Evolutionary conservation across 2,888 invertebrate genomes (phyloP).

Genomic region (Pristionchus exspectatus): DNA sequence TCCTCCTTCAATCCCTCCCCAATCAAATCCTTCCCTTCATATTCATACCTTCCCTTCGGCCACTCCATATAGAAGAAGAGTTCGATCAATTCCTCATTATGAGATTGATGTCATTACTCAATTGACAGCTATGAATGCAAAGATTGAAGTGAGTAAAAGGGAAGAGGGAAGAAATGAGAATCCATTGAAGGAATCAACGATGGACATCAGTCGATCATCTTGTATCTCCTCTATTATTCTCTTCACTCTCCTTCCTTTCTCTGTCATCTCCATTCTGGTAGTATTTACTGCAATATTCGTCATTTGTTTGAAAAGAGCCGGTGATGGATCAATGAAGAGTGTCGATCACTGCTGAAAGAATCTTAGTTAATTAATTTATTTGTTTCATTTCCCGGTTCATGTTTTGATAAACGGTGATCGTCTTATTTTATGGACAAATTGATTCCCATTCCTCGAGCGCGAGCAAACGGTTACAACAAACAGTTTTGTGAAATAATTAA

Average conservation of each 20-base stretch:
- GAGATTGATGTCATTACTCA: constrained; percentile 15
- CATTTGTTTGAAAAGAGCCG: background rate
- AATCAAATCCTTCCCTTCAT: background rate
- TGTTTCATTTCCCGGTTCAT: background rate
- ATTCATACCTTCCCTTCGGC: constrained; percentile 18
- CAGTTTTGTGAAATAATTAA: no score
- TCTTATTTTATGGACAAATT: background rate
- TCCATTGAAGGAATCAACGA: background rate
- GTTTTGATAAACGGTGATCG: background rate
- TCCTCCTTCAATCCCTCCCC: background rate
- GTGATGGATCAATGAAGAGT: background rate
- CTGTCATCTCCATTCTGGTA: background rate
- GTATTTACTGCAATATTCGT: background rate
- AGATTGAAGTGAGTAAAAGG: background rate
- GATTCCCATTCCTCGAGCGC: background rate
- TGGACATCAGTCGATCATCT: background rate
- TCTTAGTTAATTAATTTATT: background rate
- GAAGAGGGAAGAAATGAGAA: background rate
- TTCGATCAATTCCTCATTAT: constrained; percentile 13
- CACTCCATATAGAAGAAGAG: constrained; percentile 31
- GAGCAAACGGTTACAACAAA: no score
- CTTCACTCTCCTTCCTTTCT: background rate
- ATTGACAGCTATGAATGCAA: background rate
- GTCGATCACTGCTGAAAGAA: background rate
- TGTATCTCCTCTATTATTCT: background rate